These are phyloP conservation scores for Ataeniobius toweri DNA, from an alignment of 2,797 vertebrate species.

Conservation along the genomic window DNA sequence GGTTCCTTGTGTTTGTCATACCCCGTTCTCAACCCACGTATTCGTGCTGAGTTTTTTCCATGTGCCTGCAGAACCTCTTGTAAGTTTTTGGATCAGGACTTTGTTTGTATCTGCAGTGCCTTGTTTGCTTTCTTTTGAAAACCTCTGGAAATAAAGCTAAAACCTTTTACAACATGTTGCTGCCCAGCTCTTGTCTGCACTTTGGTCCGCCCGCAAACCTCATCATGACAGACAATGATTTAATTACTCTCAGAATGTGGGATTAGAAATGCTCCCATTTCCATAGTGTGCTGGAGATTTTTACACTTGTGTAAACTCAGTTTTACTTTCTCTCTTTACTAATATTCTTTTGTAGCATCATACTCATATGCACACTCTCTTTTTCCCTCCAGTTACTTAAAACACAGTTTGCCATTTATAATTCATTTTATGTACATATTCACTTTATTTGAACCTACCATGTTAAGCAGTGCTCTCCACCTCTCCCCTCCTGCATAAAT, in stretches of 20 bases:
- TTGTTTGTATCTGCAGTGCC: too few species aligned
- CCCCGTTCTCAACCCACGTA: too few species aligned
- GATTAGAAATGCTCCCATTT: background rate
- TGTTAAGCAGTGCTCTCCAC: constrained; percentile 66
- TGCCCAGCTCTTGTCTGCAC: too few species aligned
- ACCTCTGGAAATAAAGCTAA: too few species aligned
- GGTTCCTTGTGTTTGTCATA: too few species aligned
- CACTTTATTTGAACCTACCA: constrained; percentile 72
- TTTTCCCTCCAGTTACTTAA: constrained; percentile 37
- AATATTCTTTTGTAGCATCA: constrained; percentile 4
- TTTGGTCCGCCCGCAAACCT: too few species aligned
- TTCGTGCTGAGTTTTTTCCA: too few species aligned
- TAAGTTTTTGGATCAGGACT: too few species aligned
- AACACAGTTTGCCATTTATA: constrained; percentile 69
- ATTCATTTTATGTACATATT: constrained; percentile 78
- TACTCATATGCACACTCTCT: background rate
- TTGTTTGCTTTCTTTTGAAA: too few species aligned
- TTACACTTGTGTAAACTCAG: background rate
- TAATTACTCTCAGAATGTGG: background rate
- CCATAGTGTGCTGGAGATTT: background rate
- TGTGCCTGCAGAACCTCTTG: too few species aligned
- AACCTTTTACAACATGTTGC: too few species aligned
- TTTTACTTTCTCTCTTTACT: background rate
- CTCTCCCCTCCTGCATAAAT: constrained; percentile 71
- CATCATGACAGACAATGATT: background rate